Evolutionary conservation across 2,888 invertebrate genomes (phyloP).

Genomic region (Herminia tarsipennalis): DNA sequence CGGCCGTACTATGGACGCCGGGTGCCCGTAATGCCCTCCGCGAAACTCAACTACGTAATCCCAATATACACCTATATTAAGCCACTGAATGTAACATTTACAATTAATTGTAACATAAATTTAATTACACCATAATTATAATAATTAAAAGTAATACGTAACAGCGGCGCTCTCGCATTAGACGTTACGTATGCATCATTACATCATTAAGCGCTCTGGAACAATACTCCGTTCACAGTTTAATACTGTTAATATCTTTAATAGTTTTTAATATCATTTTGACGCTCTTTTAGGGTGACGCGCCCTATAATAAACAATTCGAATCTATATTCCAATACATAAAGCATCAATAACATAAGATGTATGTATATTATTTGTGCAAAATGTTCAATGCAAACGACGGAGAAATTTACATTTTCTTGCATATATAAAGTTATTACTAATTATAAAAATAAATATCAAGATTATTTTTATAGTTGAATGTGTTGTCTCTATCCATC

Average conservation of each 20-base stretch:
- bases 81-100: slow-evolving; percentile 73
- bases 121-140: slow-evolving; percentile 54
- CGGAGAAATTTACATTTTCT: too few relatives aligned
- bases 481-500: too few relatives aligned
- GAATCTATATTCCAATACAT: slow-evolving; percentile 28
- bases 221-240: slow-evolving; percentile 57
- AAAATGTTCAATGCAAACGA: slow-evolving; percentile 8
- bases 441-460: too few relatives aligned
- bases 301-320: slow-evolving; percentile 26
- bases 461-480: too few relatives aligned
- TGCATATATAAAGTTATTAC: too few relatives aligned
- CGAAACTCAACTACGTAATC: slow-evolving; percentile 62
- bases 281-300: slow-evolving; percentile 25
- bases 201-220: slow-evolving; percentile 51
- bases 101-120: slow-evolving; percentile 63
- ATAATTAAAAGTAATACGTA: slow-evolving; percentile 38
- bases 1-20: slow-evolving; percentile 28
- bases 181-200: slow-evolving; percentile 40
- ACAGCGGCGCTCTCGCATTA: slow-evolving; percentile 40
- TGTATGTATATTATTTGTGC: slow-evolving; percentile 15
- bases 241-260: slow-evolving; percentile 71
- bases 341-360: slow-evolving; percentile 13
- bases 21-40: slow-evolving; percentile 38
- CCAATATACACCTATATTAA: slow-evolving; percentile 72
- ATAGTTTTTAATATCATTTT: slow-evolving; percentile 29